Conservation (phyloP, 2,888 invertebrate genomes). For the Drosophila kambysellisi region DNA sequence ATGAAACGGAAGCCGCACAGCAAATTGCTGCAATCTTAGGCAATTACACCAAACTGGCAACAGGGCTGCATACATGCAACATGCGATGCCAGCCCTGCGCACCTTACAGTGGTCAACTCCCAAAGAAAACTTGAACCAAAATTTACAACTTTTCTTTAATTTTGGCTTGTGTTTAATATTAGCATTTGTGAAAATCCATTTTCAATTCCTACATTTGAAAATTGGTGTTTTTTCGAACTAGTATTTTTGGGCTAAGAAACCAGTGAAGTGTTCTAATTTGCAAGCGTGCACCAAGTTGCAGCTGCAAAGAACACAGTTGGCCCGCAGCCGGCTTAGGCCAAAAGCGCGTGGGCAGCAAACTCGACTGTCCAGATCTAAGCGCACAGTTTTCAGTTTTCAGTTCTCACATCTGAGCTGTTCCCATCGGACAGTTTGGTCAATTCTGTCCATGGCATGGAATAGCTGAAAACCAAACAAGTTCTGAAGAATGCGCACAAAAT, state of each 20-base stretch:
- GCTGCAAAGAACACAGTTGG: constrained; percentile 3
- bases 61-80: constrained; percentile 28
- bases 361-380: constrained; percentile 48
- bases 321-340: background rate
- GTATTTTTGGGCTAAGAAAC: background rate
- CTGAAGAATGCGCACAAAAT: constrained; percentile 58
- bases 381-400: constrained; percentile 5
- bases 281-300: background rate
- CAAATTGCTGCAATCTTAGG: constrained; percentile 53
- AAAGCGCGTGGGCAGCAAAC: constrained; percentile 55
- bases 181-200: background rate
- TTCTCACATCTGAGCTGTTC: background rate
- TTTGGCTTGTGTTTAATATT: background rate
- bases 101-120: background rate
- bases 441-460: background rate
- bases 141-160: background rate
- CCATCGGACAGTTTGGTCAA: constrained; percentile 1
- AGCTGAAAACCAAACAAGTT: constrained; percentile 45
- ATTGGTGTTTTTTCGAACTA: background rate
- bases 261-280: constrained; percentile 1
- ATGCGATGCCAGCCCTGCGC: constrained; percentile 8
- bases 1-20: constrained; percentile 72
- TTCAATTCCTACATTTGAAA: background rate
- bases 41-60: constrained; percentile 47
- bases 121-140: background rate